phyloP scores from a whole-genome alignment of 1,140 invertebrate species.

The Euschistus heros region DNA sequence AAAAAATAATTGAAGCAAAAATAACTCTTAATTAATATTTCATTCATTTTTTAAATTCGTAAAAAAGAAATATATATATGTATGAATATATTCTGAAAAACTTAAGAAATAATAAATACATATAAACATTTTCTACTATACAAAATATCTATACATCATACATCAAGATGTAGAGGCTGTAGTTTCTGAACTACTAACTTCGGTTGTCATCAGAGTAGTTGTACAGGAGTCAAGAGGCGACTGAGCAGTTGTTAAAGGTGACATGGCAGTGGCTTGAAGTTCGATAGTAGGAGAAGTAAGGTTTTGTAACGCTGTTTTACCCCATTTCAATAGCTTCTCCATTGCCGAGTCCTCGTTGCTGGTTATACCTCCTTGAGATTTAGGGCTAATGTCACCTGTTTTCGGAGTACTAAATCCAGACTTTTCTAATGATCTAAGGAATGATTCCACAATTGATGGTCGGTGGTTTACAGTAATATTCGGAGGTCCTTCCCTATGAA shows the following conservation, averaged over 20 bases:
- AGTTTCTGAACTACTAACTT: no score
- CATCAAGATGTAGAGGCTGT: no score
- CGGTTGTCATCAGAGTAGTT: no score
- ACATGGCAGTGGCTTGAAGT: background rate
- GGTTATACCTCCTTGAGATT: background rate
- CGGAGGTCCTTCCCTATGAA: slow-evolving; percentile 51
- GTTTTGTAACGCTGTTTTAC: slow-evolving; percentile 24
- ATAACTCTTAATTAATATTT: no score
- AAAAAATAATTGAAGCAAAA: no score
- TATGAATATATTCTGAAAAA: no score
- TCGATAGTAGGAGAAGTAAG: slow-evolving; percentile 2
- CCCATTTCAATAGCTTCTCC: slow-evolving; percentile 28
- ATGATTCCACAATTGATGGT: slow-evolving; percentile 25
- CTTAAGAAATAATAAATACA: no score
- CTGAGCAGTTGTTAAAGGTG: background rate
- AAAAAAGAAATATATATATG: no score
- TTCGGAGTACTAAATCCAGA: background rate
- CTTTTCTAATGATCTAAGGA: slow-evolving; percentile 17
- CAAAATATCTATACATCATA: no score
- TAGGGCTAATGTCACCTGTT: background rate
- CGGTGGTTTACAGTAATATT: slow-evolving; percentile 33
- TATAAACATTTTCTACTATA: no score
- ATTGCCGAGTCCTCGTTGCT: slow-evolving; percentile 18
- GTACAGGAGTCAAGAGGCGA: no score
- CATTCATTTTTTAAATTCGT: no score